Evolutionary conservation across 2,797 vertebrate species (phyloP), one percentile per base, ranked within the genome.

Genomic region (Schizopygopsis malacanthus): DNA sequence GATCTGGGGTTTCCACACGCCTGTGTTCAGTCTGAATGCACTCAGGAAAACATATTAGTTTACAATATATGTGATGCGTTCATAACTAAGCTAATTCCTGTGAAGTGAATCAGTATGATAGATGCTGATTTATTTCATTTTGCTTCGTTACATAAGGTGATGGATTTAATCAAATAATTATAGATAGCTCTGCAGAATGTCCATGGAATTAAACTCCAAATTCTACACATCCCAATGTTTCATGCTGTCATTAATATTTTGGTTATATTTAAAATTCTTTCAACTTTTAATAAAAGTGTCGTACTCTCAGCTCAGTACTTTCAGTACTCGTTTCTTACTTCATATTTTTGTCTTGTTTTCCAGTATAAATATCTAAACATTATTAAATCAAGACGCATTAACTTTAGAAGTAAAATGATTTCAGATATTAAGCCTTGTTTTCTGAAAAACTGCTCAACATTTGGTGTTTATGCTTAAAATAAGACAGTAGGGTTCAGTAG

Each of bases 1-100:
- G 80, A 71, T 82, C 80, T 25, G 67, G 67, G 67, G 41, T 79
- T 79, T 79, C 37, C n/a, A 63, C 37, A 63, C 6, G 7, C 37
- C 6, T 12, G 20, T 54, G 33, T 41, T 39, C 20, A 10, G 8
- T 16, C 52, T 59, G 76, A 78, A 56, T 61, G 13, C 7, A 37
- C 28, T 15, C 41, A 59, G 20, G 10, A 59, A 59, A 10, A 59
- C 54, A 9, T 59, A 22, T 56, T 22, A 22, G 20, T 10, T 65
- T 7, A 25, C 61, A 33, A 15, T 33, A 65, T 13, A 65, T 33
- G 25, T 6, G 13, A 33, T 65, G 25, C 12, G 7, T 65, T 65
- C 25, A 25, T 65, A 65, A 7, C 61, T 63, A 28, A 63, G 25
- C 11, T 12, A 63, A n/a, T 63, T 63, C n/a, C 65, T 28, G n/a